Percentiles rank a stretch among this genome's conserved stretches.
These are phyloP conservation scores for Maconellicoccus hirsutus DNA, from an alignment of 1,140 invertebrate species.

Conservation along the genomic window DNA sequence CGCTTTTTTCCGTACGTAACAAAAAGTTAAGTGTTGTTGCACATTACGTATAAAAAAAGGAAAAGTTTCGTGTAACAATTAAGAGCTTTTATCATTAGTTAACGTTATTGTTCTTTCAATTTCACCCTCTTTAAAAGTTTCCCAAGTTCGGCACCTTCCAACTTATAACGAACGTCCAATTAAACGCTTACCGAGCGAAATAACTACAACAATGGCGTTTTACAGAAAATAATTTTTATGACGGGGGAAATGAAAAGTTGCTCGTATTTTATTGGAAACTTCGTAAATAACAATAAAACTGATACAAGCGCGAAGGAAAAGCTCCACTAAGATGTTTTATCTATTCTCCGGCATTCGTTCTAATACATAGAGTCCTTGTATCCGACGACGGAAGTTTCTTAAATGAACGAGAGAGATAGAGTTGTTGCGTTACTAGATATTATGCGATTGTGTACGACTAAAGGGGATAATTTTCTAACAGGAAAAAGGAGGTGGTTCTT, in stretches of 20 bases:
- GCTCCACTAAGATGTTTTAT: neutral
- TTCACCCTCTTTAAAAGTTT: neutral
- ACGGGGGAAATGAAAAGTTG: neutral
- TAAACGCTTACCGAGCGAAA: constrained; percentile 3
- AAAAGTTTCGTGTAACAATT: constrained; percentile 3
- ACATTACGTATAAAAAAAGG: neutral
- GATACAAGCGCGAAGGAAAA: neutral
- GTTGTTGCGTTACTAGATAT: constrained; percentile 8
- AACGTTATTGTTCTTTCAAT: constrained; percentile 9
- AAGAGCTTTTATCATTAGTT: constrained; percentile 9
- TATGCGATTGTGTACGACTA: constrained; percentile 7
- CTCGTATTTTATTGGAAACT: neutral
- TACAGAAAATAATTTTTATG: neutral
- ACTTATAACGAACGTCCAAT: constrained; percentile 3
- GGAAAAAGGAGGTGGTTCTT: neutral
- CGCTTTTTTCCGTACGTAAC: neutral
- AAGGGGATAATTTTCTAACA: constrained; percentile 2
- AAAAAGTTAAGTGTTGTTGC: neutral
- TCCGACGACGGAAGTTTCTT: neutral
- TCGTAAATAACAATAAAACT: constrained; percentile 9
- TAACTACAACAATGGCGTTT: constrained; percentile 3
- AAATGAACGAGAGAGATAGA: neutral
- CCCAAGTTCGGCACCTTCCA: neutral
- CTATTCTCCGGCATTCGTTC: neutral
- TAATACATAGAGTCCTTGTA: neutral